A percentile compares a stretch with the other conserved stretches of the same genome.
phyloP scores from a whole-genome alignment of 2,113 vertebrate species.

The Maylandia zebra region DNA sequence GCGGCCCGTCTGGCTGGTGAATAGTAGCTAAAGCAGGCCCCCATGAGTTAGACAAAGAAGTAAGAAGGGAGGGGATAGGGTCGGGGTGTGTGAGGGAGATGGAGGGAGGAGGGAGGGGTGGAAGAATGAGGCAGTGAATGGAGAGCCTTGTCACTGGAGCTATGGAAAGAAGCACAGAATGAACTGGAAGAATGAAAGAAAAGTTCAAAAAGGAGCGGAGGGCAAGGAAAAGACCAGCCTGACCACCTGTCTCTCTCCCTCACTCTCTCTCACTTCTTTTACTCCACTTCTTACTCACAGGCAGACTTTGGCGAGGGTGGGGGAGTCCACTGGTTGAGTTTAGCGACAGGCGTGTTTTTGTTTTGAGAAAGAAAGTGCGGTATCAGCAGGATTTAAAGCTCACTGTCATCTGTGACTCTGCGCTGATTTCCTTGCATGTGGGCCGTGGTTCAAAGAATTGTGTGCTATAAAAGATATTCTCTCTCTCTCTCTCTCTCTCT shows the following conservation, averaged over 20 bases:
- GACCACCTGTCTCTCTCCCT: conserved; percentile 74
- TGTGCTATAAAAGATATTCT: background rate
- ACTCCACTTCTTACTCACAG: conserved; percentile 51
- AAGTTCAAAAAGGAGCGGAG: conserved; percentile 75
- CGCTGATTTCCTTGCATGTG: background rate
- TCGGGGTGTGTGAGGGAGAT: conserved; percentile 42
- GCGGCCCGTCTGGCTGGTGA: conserved; percentile 80
- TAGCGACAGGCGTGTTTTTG: conserved; percentile 57
- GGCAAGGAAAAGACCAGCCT: conserved; percentile 66
- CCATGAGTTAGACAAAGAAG: conserved; percentile 71
- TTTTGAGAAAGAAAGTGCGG: conserved; percentile 47
- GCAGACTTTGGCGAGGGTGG: conserved; percentile 28
- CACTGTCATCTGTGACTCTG: conserved; percentile 14
- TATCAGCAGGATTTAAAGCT: conserved; percentile 56
- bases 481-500: background rate
- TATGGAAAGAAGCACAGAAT: conserved; percentile 72
- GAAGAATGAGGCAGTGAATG: conserved; percentile 75
- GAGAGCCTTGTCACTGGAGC: conserved; percentile 69
- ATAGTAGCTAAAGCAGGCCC: conserved; percentile 81
- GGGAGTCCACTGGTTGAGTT: conserved; percentile 10
- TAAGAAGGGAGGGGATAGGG: conserved; percentile 51
- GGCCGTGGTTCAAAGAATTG: background rate
- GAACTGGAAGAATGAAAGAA: conserved; percentile 76
- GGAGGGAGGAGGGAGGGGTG: conserved; percentile 23
- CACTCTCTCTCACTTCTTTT: conserved; percentile 37